Base-by-base conservation (phyloP, 2,888 invertebrate species). In the Cyclophora punctaria region DNA sequence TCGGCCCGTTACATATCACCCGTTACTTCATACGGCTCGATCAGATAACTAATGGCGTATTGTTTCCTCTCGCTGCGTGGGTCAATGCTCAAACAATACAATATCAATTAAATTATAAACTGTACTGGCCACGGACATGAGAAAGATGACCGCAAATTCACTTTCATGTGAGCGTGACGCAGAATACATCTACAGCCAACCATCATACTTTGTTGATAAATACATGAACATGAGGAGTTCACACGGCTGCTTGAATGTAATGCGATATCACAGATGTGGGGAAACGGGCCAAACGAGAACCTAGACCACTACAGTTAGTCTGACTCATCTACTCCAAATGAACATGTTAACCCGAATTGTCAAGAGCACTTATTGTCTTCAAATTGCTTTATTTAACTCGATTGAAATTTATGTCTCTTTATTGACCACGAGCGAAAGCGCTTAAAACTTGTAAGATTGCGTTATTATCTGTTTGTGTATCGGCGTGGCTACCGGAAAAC, bases 241-340 rank as follows among this genome's bases (percentile, higher is more conserved):
- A 71, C 74, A 65, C 67, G 67, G 64, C 61, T 70, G 67, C 71
- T 69, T 74, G 68, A 74, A 71, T 72, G 75, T 79, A 78, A 78
- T 71, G 65, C 72, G 73, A 79, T 80, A 74, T 71, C 67, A 71
- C 74, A 76, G 69, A 86, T 80, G 78, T 84, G 66, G 85, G 83
- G 69, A 80, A 84, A 70, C 77, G 68, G 87, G 81, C 67, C 85
- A 74, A 69, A 67, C 69, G 73, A 62, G 63, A 71, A 79, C 77
- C 73, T 77, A 80, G 74, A 71, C 66, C 59, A 68, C 57, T 70
- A 79, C 80, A 75, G 80, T 83, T 79, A 80, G 67, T 37, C 72
- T 81, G 82, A 83, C 69, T 84, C 82, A 80, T 70, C 74, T 67
- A 63, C 65, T 66, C 65, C 64, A 69, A 80, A 75, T 71, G 66